Percentiles rank a stretch among this genome's conserved stretches.
phyloP scores from a whole-genome alignment of 2,797 vertebrate species.

The Acanthurus leucopareius region DNA sequence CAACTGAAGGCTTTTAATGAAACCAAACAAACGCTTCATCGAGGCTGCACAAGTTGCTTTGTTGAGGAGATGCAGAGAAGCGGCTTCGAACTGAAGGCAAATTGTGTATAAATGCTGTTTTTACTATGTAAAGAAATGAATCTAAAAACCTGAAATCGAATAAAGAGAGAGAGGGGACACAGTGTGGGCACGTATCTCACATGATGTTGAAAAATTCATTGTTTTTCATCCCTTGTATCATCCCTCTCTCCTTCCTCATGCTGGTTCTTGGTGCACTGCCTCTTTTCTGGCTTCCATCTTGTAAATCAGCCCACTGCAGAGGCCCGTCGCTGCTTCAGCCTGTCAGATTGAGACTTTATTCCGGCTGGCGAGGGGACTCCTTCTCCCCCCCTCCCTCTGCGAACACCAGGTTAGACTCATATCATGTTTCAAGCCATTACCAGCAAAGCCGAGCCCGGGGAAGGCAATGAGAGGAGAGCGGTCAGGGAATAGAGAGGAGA shows the following conservation, averaged over 20 bases:
- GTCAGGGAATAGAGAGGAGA: constrained; percentile 54
- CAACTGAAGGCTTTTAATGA: constrained; percentile 1
- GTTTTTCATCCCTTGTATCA: constrained; percentile 5
- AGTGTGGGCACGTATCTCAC: constrained; percentile 20
- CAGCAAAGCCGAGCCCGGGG: constrained; percentile 75
- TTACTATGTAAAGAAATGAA: neutral
- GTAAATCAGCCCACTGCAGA: constrained; percentile 64
- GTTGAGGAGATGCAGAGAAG: neutral
- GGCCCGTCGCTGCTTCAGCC: constrained; percentile 49
- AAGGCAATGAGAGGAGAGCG: constrained; percentile 68
- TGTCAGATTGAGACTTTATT: constrained; percentile 65
- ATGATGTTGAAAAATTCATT: constrained; percentile 6
- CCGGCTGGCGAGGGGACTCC: constrained; percentile 42
- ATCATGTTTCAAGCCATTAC: constrained; percentile 86
- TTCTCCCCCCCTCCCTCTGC: constrained; percentile 40
- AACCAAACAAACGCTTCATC: neutral
- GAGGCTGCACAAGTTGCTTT: neutral
- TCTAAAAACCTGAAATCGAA: constrained; percentile 15
- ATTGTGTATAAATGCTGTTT: constrained; percentile 1
- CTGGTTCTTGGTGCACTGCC: constrained; percentile 14
- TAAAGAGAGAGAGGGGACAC: neutral
- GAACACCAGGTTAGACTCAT: constrained; percentile 70
- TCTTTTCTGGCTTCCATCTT: constrained; percentile 21
- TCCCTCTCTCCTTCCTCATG: constrained; percentile 3
- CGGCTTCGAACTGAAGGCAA: neutral